Conservation (phyloP, 2,888 invertebrate genomes). For the Epinotia demarniana region DNA sequence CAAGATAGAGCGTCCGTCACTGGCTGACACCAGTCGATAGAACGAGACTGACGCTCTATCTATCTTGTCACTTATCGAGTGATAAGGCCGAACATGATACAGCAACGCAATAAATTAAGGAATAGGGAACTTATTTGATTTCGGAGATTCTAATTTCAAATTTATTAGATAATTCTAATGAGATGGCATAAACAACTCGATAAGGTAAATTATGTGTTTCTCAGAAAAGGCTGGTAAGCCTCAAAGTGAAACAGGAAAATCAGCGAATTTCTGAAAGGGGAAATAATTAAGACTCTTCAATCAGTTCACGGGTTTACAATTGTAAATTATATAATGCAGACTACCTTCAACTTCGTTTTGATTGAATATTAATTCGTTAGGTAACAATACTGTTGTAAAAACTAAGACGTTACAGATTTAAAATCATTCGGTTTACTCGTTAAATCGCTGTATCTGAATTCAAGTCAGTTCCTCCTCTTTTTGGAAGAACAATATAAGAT, state of each 20-base stretch:
- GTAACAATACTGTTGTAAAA: slow-evolving; percentile 56
- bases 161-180: background rate
- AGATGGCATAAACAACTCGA: slow-evolving; percentile 5
- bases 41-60: no score
- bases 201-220: slow-evolving; percentile 24
- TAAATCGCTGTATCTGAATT: background rate
- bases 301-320: slow-evolving; percentile 24
- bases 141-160: background rate
- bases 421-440: slow-evolving; percentile 50
- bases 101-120: background rate
- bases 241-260: slow-evolving; percentile 33
- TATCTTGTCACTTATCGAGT: no score
- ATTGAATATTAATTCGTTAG: slow-evolving; percentile 41
- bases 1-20: no score
- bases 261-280: slow-evolving; percentile 27
- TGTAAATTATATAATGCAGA: slow-evolving; percentile 28
- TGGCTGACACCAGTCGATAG: no score
- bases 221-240: slow-evolving; percentile 18
- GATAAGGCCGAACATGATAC: no score
- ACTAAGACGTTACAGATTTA: background rate
- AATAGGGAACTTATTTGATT: no score
- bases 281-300: slow-evolving; percentile 34
- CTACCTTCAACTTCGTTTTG: slow-evolving; percentile 25
- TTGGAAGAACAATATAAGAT: no score
- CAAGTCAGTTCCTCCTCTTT: background rate